A percentile compares a stretch with the other conserved stretches of the same genome.
Conservation (phyloP, 2,113 vertebrate species). For the Microcebus murinus region DNA sequence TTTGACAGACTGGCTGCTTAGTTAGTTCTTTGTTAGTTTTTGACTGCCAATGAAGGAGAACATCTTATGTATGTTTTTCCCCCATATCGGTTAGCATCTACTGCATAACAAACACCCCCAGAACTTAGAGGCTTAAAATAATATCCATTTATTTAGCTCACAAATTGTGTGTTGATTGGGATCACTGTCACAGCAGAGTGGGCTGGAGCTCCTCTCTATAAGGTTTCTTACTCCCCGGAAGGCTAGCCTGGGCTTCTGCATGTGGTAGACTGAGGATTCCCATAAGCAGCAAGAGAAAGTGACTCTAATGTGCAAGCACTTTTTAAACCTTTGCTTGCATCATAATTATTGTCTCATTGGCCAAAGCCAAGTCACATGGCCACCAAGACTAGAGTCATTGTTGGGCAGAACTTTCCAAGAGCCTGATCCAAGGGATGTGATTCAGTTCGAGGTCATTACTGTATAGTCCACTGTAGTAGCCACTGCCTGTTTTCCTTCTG, state of each 20-base stretch:
- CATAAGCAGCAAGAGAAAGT: not conserved
- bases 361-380: not conserved
- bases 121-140: not conserved
- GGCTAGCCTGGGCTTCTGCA: not conserved
- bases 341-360: not conserved
- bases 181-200: not conserved
- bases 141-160: not conserved
- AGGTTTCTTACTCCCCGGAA: too few species aligned
- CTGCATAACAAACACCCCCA: not conserved
- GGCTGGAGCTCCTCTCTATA: not conserved
- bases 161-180: not conserved
- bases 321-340: not conserved
- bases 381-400: not conserved
- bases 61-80: not conserved
- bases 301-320: not conserved
- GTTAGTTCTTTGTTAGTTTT: not conserved
- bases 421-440: not conserved
- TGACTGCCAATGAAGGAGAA: not conserved
- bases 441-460: not conserved
- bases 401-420: not conserved
- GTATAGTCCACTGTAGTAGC: accelerated
- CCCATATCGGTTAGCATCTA: not conserved
- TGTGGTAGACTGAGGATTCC: not conserved
- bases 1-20: not conserved
- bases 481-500: not conserved